Percentiles rank a stretch among this genome's conserved stretches.
phyloP scores from a whole-genome alignment of 1,140 invertebrate species.

The Tetramorium parvispinum region DNA sequence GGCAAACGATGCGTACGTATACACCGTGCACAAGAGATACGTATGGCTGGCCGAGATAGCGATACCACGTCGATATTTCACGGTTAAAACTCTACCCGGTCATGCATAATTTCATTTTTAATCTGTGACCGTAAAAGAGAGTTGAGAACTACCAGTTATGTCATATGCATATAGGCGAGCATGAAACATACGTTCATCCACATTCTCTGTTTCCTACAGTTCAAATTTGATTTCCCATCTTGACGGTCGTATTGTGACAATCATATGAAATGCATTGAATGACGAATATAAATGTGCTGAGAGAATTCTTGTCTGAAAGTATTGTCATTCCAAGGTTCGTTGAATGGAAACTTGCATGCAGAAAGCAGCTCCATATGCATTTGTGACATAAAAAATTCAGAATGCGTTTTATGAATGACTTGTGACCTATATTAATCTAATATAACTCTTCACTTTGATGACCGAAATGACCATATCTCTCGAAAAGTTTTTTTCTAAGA shows the following conservation, averaged over 20 bases:
- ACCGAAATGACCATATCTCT: neutral
- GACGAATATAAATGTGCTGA: neutral
- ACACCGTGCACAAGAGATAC: neutral
- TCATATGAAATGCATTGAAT: neutral
- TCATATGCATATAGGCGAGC: neutral
- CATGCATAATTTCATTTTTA: constrained; percentile 65
- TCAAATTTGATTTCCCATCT: neutral
- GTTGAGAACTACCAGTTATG: neutral
- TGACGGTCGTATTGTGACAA: neutral
- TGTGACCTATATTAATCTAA: neutral
- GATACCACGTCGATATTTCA: constrained; percentile 63
- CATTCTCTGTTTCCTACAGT: neutral
- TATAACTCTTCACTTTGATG: neutral
- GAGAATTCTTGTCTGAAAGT: neutral
- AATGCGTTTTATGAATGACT: neutral
- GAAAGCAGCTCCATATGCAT: neutral
- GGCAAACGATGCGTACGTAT: constrained; percentile 58
- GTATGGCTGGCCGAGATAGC: constrained; percentile 63
- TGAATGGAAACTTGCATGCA: neutral
- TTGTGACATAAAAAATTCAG: constrained; percentile 23
- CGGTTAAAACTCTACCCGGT: constrained; percentile 20
- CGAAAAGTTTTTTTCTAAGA: neutral
- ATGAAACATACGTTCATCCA: neutral
- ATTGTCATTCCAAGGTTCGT: neutral
- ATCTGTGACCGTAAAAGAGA: constrained; percentile 32